Conservation (phyloP, 2,113 vertebrate species). For the Bambusicola thoracicus region DNA sequence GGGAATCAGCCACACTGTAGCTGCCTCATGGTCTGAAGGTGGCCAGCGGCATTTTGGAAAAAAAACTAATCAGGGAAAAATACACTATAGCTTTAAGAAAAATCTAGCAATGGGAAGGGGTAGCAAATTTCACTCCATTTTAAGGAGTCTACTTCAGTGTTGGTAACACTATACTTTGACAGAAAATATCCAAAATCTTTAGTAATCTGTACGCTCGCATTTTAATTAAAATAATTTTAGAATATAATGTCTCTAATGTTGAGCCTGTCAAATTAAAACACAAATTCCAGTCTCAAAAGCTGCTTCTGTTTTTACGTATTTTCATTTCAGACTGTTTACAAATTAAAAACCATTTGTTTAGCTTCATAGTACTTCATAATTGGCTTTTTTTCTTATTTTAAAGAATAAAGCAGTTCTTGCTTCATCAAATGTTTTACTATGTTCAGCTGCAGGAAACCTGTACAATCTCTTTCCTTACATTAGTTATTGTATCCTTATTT, state of each 20-base stretch:
- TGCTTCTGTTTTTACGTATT: background rate
- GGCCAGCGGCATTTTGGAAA: background rate
- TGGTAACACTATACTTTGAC: background rate
- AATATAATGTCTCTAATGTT: background rate
- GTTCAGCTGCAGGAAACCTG: background rate
- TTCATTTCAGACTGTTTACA: background rate
- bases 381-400: background rate
- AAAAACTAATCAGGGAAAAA: background rate
- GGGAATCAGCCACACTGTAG: background rate
- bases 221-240: background rate
- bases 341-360: constrained; percentile 1
- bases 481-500: constrained; percentile 29
- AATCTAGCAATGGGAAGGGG: background rate
- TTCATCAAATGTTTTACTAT: constrained; percentile 11
- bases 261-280: background rate
- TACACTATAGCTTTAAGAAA: background rate
- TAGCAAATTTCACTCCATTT: background rate
- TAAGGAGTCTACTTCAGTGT: background rate
- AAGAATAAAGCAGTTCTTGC: constrained; percentile 30
- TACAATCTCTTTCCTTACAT: background rate
- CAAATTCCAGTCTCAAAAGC: background rate
- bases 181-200: background rate
- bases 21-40: background rate
- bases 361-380: background rate
- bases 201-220: background rate